Evolutionary conservation across 1,140 invertebrate genomes (phyloP).

Genomic region (Nephila pilipes): DNA sequence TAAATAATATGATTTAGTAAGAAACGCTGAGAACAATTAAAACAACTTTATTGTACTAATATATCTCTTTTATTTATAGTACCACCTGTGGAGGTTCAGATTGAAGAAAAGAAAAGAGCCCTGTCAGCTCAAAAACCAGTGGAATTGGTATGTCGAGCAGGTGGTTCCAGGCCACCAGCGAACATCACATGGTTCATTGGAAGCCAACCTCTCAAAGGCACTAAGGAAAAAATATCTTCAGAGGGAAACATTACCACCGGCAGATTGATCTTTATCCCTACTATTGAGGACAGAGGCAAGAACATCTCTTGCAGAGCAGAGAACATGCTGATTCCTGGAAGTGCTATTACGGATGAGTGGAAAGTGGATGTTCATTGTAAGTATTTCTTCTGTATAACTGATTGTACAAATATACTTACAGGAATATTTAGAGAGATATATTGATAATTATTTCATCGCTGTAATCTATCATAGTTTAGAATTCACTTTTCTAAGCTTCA

Average conservation of each 20-base stretch:
- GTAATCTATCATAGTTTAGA: too few species aligned
- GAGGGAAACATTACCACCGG: constrained; percentile 92
- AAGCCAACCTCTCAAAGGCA: constrained; percentile 83
- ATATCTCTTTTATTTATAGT: constrained; percentile 57
- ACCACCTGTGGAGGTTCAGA: constrained; percentile 79
- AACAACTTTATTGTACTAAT: too few species aligned
- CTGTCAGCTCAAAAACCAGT: constrained; percentile 91
- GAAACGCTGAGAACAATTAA: too few species aligned
- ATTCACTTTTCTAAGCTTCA: too few species aligned
- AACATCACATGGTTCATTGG: constrained; percentile 93
- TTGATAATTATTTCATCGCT: too few species aligned
- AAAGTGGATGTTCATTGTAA: constrained; percentile 92
- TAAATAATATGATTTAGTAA: too few species aligned
- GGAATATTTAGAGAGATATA: too few species aligned
- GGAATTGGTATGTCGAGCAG: constrained; percentile 91
- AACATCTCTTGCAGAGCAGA: constrained; percentile 91
- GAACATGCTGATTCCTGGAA: constrained; percentile 87
- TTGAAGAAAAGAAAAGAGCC: constrained; percentile 89
- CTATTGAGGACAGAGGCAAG: constrained; percentile 90
- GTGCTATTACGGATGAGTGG: constrained; percentile 90
- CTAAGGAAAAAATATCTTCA: constrained; percentile 83
- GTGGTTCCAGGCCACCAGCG: constrained; percentile 92
- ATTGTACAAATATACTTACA: too few species aligned
- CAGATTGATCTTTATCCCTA: constrained; percentile 88
- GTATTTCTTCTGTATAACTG: too few species aligned